Conservation (phyloP, 2,888 invertebrate genomes). For the Didymodactylos carnosus region DNA sequence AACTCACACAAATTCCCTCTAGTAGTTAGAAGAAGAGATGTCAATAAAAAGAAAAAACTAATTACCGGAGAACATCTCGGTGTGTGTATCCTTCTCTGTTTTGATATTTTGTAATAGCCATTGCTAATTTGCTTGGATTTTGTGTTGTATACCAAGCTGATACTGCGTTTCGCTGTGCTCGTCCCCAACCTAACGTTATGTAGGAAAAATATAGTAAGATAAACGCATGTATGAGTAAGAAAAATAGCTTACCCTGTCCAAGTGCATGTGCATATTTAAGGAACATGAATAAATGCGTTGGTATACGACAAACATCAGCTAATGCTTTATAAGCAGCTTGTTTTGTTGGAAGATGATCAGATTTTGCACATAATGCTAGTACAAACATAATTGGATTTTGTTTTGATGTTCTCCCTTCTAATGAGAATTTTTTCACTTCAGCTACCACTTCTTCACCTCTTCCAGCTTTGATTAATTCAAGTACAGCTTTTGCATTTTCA, state of each 20-base stretch:
- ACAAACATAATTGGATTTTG: slow-evolving; percentile 41
- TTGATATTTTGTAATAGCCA: slow-evolving; percentile 43
- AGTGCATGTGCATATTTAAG: slow-evolving; percentile 42
- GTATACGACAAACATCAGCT: slow-evolving; percentile 42
- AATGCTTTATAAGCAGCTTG: slow-evolving; percentile 41
- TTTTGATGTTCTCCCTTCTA: slow-evolving; percentile 33
- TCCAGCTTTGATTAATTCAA: slow-evolving; percentile 24
- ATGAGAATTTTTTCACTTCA: slow-evolving; percentile 25
- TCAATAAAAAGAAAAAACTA: too few species aligned
- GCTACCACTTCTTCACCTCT: slow-evolving; percentile 26
- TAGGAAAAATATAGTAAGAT: too few species aligned
- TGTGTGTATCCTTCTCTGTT: slow-evolving; percentile 49
- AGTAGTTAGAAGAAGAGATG: too few species aligned
- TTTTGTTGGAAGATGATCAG: slow-evolving; percentile 35
- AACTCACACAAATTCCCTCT: too few species aligned
- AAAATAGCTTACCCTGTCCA: slow-evolving; percentile 17
- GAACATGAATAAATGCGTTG: slow-evolving; percentile 47
- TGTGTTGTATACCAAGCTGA: slow-evolving; percentile 44
- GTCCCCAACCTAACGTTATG: slow-evolving; percentile 46
- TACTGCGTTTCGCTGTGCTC: slow-evolving; percentile 46
- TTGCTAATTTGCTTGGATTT: slow-evolving; percentile 43
- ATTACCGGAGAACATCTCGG: slow-evolving; percentile 46
- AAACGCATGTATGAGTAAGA: too few species aligned
- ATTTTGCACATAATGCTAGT: slow-evolving; percentile 43
- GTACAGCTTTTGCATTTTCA: slow-evolving; percentile 25